These are phyloP conservation scores for Nysson spinosus DNA, from an alignment of 2,888 invertebrate genomes.

Conservation along the genomic window DNA sequence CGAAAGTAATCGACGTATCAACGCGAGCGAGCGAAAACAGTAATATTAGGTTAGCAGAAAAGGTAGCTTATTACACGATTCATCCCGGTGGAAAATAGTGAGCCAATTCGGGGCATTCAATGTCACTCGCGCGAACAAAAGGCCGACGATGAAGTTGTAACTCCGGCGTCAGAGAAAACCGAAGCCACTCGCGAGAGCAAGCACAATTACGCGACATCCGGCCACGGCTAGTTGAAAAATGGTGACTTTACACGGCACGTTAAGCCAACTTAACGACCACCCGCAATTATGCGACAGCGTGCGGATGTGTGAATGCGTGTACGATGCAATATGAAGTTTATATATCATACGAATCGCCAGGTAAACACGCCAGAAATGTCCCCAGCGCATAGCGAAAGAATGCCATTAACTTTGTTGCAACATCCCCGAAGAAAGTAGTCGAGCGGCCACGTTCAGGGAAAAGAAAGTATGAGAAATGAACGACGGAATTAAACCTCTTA, in stretches of 20 bases:
- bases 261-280: slow-evolving; percentile 67
- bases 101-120: slow-evolving; percentile 1
- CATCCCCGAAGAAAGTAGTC: slow-evolving; percentile 19
- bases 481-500: no score
- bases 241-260: slow-evolving; percentile 70
- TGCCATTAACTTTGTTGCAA: slow-evolving; percentile 57
- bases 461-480: no score
- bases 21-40: slow-evolving; percentile 5
- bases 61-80: no score
- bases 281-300: slow-evolving; percentile 64
- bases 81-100: no score
- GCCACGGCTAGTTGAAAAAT: slow-evolving; percentile 64
- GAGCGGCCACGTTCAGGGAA: background rate
- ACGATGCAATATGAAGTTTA: background rate
- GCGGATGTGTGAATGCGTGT: slow-evolving; percentile 27
- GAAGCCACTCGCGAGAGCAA: slow-evolving; percentile 39
- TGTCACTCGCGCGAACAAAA: slow-evolving; percentile 10
- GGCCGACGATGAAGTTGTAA: slow-evolving; percentile 19
- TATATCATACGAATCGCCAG: background rate
- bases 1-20: slow-evolving; percentile 24
- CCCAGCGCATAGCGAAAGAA: slow-evolving; percentile 40
- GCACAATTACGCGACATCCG: slow-evolving; percentile 67
- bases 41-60: no score
- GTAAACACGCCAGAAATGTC: slow-evolving; percentile 16
- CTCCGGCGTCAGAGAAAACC: slow-evolving; percentile 22